These are phyloP conservation scores for Regulus satrapa DNA, from an alignment of 2,113 vertebrate genomes.

Conservation along the genomic window DNA sequence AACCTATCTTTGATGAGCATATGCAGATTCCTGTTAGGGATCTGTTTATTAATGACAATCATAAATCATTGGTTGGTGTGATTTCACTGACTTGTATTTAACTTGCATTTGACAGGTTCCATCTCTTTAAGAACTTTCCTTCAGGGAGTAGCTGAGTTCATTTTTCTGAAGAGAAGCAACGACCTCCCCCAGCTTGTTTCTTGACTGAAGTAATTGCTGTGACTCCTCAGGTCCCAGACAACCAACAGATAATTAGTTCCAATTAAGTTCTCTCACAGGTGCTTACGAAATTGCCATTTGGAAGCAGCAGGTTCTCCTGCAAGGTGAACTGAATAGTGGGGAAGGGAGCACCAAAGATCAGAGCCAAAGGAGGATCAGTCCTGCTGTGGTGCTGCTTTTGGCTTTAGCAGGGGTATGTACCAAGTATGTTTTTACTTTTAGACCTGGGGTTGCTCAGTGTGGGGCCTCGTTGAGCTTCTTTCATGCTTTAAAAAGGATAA, in stretches of 20 bases:
- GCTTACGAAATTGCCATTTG: background rate
- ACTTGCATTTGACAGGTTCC: background rate
- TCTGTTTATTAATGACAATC: background rate
- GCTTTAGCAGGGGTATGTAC: background rate
- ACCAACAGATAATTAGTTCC: constrained; percentile 50
- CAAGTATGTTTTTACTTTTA: background rate
- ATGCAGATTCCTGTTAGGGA: background rate
- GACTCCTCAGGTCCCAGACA: constrained; percentile 49
- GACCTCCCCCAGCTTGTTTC: constrained; percentile 40
- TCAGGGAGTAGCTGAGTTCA: background rate
- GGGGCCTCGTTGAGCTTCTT: background rate
- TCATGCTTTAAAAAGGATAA: background rate
- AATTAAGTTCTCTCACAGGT: constrained; percentile 54
- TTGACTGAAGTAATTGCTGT: constrained; percentile 40
- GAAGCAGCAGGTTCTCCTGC: background rate
- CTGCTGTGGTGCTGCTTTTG: background rate
- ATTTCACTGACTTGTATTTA: background rate
- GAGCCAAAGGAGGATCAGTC: background rate
- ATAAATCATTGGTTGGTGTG: background rate
- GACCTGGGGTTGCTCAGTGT: background rate
- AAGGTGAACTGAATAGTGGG: background rate
- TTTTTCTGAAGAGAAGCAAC: constrained; percentile 1
- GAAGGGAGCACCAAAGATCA: background rate
- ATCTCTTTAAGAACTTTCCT: constrained; percentile 15
- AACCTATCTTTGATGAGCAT: background rate